A percentile compares a stretch with the other conserved stretches of the same genome.
phyloP scores from a whole-genome alignment of 2,888 invertebrate genomes.

The Terebella lapidaria region DNA sequence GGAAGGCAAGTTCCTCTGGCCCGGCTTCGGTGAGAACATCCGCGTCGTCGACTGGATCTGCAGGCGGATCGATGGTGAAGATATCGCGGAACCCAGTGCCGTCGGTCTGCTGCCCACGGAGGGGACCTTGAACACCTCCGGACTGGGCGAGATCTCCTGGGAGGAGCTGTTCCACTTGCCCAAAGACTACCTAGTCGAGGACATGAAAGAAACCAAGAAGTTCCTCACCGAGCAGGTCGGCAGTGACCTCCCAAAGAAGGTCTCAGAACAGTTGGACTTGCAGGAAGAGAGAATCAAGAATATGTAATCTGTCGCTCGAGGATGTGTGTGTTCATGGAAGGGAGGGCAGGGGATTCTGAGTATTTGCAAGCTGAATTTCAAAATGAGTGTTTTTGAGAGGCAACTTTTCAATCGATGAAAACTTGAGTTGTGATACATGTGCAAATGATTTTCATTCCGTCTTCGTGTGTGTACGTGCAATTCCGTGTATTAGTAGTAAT shows the following conservation, averaged over 20 bases:
- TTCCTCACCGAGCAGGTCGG: conserved; percentile 89
- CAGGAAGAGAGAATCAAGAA: background rate
- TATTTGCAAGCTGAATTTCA: too few relatives aligned
- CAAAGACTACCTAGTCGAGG: conserved; percentile 83
- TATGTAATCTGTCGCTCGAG: too few relatives aligned
- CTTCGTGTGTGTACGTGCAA: too few relatives aligned
- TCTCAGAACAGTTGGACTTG: conserved; percentile 63
- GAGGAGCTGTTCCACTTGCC: conserved; percentile 78
- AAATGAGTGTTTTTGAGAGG: too few relatives aligned
- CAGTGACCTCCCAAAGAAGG: conserved; percentile 71
- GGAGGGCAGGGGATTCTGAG: too few relatives aligned
- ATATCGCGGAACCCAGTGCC: conserved; percentile 58
- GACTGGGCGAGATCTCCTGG: conserved; percentile 43
- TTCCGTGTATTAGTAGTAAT: too few relatives aligned
- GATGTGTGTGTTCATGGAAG: too few relatives aligned
- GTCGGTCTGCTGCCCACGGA: conserved; percentile 25
- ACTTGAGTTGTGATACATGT: too few relatives aligned
- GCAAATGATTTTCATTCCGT: too few relatives aligned
- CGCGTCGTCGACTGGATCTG: conserved; percentile 36
- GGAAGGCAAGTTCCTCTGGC: conserved; percentile 31
- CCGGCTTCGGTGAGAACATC: conserved; percentile 36
- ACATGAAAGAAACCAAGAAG: conserved; percentile 69
- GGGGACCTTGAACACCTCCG: too few relatives aligned
- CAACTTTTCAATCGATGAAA: too few relatives aligned
- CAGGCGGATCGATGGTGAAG: conserved; percentile 54